phyloP scores from a whole-genome alignment of 2,113 vertebrate genomes.

The Aspidoscelis tigris region DNA sequence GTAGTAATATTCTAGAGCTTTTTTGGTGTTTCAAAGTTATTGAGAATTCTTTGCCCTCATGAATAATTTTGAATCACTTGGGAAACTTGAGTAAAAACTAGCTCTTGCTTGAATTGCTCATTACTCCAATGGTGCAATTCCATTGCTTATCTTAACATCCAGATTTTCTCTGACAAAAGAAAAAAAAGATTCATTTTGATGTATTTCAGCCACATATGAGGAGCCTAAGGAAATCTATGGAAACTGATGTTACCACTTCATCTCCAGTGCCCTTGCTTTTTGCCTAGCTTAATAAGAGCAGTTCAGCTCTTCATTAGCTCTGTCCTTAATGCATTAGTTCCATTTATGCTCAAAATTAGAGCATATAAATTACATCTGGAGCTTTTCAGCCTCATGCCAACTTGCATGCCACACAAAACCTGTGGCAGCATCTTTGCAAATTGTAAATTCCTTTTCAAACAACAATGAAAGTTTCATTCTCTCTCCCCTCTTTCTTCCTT shows the following conservation, averaged over 20 bases:
- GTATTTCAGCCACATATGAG: not conserved
- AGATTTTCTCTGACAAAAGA: conserved; percentile 20
- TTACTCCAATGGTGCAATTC: conserved; percentile 18
- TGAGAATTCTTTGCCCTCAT: conserved; percentile 27
- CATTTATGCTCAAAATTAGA: conserved; percentile 36
- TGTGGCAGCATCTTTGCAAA: conserved; percentile 33
- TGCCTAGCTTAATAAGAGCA: conserved; percentile 35
- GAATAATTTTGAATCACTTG: conserved; percentile 33
- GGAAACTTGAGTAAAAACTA: conserved; percentile 29
- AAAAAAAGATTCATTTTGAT: not conserved
- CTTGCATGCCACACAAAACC: not conserved
- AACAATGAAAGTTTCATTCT: not conserved
- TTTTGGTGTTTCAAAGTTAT: conserved; percentile 26
- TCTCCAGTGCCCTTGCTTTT: conserved; percentile 26
- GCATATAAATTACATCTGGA: conserved; percentile 21
- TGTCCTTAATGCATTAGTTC: conserved; percentile 38
- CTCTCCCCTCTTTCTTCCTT: not conserved
- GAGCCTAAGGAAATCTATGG: conserved; percentile 17
- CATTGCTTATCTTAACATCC: conserved; percentile 21
- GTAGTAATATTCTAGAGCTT: conserved; percentile 19
- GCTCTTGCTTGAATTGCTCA: conserved; percentile 16
- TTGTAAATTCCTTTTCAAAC: not conserved
- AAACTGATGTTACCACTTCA: conserved; percentile 20
- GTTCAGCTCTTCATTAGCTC: conserved; percentile 34
- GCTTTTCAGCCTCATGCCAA: not conserved